Evolutionary conservation across 92 coral and sea anemone genomes (phyloP), one percentile per base, ranked within the genome.

Genomic region (Chrysogorgia sp.): DNA sequence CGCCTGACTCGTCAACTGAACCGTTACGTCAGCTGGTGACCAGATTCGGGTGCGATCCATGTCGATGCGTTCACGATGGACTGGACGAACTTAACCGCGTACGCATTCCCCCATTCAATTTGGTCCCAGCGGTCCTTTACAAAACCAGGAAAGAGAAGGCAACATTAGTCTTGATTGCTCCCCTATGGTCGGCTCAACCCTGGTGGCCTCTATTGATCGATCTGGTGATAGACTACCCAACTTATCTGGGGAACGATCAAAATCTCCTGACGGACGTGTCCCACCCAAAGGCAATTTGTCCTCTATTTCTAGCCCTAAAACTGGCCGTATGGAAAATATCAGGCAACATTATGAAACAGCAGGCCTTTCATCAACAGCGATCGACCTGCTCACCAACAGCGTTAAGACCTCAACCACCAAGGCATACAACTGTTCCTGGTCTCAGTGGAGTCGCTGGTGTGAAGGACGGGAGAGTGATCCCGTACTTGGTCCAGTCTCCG

Each of bases 391-490:
- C 7, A 17, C 9, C 6, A 6, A 52, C 59, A 52, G 20, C 56
- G 40, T 40, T 23, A 63, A 63, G 70, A 32, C 70, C 70, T 63
- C 70, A 22, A 60, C 67, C 75, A 67, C 43, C 56, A 34, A 43
- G 15, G 24, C 75, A 22, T 22, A 45, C 34, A 45, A 45, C 1
- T 37, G 67, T 58, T 59, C 74, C 22, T 77, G 74, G 82, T 23
- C 33, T 41, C 49, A 60, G 35, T 77, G 74, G 72, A 68, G 48
- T 40, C 34, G 82, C 84, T 53, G 77, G 66, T 65, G 76, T 28
- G n/a, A 49, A 49, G 35, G 37, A 53, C 61, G 20, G 58, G 25
- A 63, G 1, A 41, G 32, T 45, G 41, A 60, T 68, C 49, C 69
- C 57, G 25, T 55, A 67, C 40, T 29, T 22, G 45, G 45, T 48